phyloP scores from a whole-genome alignment of 2,888 invertebrate genomes.

The Acrocera orbiculus region DNA sequence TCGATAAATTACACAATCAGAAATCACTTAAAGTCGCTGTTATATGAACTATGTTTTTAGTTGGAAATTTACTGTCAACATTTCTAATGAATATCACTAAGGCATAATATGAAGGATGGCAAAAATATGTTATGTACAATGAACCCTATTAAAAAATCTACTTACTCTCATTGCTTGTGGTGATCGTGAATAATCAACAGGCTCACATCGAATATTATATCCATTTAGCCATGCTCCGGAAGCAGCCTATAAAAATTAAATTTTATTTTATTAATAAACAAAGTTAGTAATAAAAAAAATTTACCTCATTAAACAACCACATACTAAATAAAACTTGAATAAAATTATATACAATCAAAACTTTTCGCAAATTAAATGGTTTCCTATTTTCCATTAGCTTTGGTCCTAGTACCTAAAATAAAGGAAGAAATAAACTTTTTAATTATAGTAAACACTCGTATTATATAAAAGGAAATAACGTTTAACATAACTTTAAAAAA shows the following conservation, averaged over 20 bases:
- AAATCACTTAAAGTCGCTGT: too few species aligned
- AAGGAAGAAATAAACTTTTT: slow-evolving; percentile 3
- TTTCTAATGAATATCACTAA: too few species aligned
- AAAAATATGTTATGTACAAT: too few species aligned
- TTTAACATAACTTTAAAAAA: too few species aligned
- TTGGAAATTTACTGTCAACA: too few species aligned
- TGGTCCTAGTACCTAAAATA: slow-evolving; percentile 49
- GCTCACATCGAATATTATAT: slow-evolving; percentile 60
- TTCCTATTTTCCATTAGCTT: slow-evolving; percentile 71
- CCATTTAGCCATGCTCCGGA: slow-evolving; percentile 50
- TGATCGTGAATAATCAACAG: slow-evolving; percentile 55
- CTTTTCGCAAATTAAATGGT: slow-evolving; percentile 55
- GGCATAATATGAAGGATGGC: too few species aligned
- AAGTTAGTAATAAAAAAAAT: slow-evolving; percentile 9
- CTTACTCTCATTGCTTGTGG: slow-evolving; percentile 53
- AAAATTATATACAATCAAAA: slow-evolving; percentile 69
- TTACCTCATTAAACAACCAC: slow-evolving; percentile 36
- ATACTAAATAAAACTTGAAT: slow-evolving; percentile 46
- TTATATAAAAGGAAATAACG: too few species aligned
- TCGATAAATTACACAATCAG: too few species aligned
- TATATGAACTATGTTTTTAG: too few species aligned
- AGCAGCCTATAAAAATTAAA: slow-evolving; percentile 31
- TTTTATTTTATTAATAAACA: neutral
- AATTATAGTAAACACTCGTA: neutral
- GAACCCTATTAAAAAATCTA: too few species aligned